These are phyloP conservation scores for Cetonia aurata DNA, from an alignment of 2,888 invertebrate species.

Conservation along the genomic window DNA sequence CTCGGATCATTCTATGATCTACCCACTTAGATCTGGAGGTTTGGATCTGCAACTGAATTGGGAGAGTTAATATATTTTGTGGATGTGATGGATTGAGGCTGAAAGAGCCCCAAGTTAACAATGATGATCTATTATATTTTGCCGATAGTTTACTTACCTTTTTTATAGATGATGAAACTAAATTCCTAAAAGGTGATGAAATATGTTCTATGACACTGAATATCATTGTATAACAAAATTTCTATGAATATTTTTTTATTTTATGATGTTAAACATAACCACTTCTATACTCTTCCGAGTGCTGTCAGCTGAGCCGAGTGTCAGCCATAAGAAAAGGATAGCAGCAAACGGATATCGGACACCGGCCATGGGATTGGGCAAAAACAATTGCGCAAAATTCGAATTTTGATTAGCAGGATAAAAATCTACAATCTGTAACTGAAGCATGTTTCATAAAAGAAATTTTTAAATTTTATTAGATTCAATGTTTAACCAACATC, in stretches of 20 bases:
- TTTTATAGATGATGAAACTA: conserved; percentile 6
- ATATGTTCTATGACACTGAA: conserved; percentile 14
- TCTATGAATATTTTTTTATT: background rate
- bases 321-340: background rate
- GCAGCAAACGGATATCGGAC: background rate
- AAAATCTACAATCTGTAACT: no score
- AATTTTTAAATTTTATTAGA: no score
- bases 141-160: conserved; percentile 3
- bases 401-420: no score
- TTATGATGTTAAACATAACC: background rate
- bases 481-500: no score
- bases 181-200: conserved; percentile 6
- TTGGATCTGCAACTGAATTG: conserved; percentile 70
- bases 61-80: no score
- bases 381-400: no score
- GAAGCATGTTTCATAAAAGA: no score
- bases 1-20: conserved; percentile 87
- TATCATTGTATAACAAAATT: conserved; percentile 2
- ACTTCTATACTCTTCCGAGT: no score
- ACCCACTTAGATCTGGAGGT: conserved; percentile 84
- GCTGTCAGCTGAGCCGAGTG: background rate
- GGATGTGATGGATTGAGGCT: conserved; percentile 26
- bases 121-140: background rate
- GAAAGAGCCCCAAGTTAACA: no score
- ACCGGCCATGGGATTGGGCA: no score